A percentile compares a stretch with the other conserved stretches of the same genome.
phyloP scores from a whole-genome alignment of 2,797 vertebrate species.

The Limnodromus scolopaceus region DNA sequence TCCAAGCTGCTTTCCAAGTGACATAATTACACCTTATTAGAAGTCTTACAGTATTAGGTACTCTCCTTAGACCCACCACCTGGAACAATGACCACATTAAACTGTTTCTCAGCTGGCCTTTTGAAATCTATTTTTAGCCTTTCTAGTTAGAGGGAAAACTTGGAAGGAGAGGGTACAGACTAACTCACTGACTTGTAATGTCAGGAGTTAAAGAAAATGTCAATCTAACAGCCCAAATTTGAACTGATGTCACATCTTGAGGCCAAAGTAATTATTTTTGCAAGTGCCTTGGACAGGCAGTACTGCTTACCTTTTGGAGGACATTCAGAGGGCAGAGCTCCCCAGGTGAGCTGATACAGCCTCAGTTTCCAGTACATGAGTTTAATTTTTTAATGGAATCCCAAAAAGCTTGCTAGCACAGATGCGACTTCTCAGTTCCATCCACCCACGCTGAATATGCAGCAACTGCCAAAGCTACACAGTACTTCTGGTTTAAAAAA shows the following conservation, averaged over 20 bases:
- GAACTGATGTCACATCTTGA: background rate
- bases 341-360: constrained; percentile 81
- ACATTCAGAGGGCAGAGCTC: constrained; percentile 77
- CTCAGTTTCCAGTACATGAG: constrained; percentile 86
- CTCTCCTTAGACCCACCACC: background rate
- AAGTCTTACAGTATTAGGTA: background rate
- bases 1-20: background rate
- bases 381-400: constrained; percentile 63
- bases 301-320: constrained; percentile 82
- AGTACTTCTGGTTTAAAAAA: constrained; percentile 1
- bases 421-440: constrained; percentile 11
- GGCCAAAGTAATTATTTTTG: background rate
- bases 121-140: background rate
- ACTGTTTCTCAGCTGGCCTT: background rate
- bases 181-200: background rate
- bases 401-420: constrained; percentile 31
- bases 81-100: background rate
- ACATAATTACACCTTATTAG: background rate
- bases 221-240: background rate
- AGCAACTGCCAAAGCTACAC: constrained; percentile 49
- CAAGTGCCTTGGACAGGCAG: background rate
- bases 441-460: constrained; percentile 40
- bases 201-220: background rate
- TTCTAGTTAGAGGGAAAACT: background rate
- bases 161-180: background rate